Evolutionary conservation across 1,140 invertebrate genomes (phyloP), one percentile per base, ranked within the genome.

Genomic region (Heliconius melpomene): DNA sequence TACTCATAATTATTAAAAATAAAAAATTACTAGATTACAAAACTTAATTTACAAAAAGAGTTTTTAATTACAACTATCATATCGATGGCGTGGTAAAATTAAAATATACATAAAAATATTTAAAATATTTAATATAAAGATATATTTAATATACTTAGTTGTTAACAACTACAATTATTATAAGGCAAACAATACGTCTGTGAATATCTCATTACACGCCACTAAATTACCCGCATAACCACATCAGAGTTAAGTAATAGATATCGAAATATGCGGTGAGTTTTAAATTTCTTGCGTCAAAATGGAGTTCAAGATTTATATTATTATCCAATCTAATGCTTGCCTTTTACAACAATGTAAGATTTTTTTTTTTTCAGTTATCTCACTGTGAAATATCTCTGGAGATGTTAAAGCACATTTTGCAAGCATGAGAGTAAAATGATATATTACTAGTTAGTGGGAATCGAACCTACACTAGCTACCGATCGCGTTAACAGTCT

Each of bases 141-240:
- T 54, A 54, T 20, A 52, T 52, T 52, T 6, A 52, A 20, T 52
- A 18, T 20, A 52, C 18, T 54, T 54, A 54, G 1, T 20, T 54
- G 52, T 20, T 20, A 54, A 54, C 18, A 54, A 54, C 18, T 54
- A 54, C 16, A n/a, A n/a, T 54, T 18, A 54, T 20, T 54, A n/a
- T n/a, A 54, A 60, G 3, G 3, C 9, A 60, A 60, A 23, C n/a
- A 60, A 60, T 60, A 60, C 32, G 0, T 36, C 13, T 60, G 0
- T 32, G 32, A 32, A 32, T 32, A 26, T 60, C 6, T 23, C 9
- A 66, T 66, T 66, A 66, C 60, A 66, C 29, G 23, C 23, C 23
- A 66, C 23, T 66, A 66, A 29, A 66, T 66, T 66, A 66, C 60
- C 32, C 32, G 60, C 60, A 66, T 26, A 66, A 66, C 60, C 60